These are phyloP conservation scores for Gavia stellata DNA, from an alignment of 2,113 vertebrate species.

Conservation along the genomic window DNA sequence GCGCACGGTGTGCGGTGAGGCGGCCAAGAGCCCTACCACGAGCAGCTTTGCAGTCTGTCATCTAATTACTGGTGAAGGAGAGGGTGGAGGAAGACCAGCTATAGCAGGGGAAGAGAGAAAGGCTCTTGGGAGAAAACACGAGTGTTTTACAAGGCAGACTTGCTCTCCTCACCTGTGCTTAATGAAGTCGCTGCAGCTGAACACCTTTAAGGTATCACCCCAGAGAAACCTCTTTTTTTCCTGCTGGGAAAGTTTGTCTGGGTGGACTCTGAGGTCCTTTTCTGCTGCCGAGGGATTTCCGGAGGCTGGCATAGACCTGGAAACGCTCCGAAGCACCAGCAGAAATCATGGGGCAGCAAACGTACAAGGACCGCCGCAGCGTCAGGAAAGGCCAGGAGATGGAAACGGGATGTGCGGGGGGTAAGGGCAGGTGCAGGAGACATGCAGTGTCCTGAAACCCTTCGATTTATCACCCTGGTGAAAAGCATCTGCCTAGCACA, in stretches of 20 bases:
- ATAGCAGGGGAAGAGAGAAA: neutral
- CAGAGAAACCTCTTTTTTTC: neutral
- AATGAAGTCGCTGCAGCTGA: neutral
- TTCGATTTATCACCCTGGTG: rapidly evolving
- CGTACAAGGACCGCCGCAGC: rapidly evolving
- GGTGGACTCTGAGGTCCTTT: neutral
- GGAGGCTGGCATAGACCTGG: neutral
- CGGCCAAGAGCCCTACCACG: neutral
- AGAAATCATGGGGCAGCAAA: neutral
- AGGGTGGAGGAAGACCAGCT: neutral
- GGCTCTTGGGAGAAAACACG: neutral
- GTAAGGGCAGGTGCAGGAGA: neutral
- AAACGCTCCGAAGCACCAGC: rapidly evolving
- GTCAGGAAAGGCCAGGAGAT: neutral
- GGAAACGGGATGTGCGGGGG: rapidly evolving
- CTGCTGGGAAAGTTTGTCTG: neutral
- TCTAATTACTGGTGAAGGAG: neutral
- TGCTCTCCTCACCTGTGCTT: neutral
- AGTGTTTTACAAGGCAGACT: neutral
- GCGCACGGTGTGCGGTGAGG: rapidly evolving
- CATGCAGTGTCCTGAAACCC: neutral
- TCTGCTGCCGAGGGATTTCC: neutral
- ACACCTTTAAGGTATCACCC: neutral
- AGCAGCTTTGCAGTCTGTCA: neutral
- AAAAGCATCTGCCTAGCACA: neutral